These are phyloP conservation scores for Prosopocoilus inquinatus DNA, from an alignment of 2,888 invertebrate genomes.

Conservation along the genomic window DNA sequence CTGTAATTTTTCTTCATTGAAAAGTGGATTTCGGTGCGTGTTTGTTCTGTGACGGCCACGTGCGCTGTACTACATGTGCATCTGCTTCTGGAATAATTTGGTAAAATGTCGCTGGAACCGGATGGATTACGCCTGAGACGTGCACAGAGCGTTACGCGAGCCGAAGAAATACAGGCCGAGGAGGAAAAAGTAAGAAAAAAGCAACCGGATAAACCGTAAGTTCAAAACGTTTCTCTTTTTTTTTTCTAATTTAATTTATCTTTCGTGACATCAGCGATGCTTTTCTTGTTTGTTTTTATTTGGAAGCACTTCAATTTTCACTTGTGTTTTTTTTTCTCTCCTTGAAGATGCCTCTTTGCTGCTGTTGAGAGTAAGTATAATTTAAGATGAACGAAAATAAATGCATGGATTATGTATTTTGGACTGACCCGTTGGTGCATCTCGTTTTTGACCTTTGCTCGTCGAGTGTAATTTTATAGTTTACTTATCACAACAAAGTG, in stretches of 20 bases:
- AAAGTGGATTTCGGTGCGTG: too few relatives aligned
- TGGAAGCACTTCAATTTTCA: background rate
- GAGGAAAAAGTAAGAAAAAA: conserved; percentile 75
- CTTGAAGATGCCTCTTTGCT: background rate
- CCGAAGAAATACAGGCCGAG: conserved; percentile 81
- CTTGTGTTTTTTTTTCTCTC: background rate
- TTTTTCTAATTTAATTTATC: conserved; percentile 13
- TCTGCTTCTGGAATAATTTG: background rate
- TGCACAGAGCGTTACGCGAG: conserved; percentile 82
- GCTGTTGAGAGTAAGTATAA: background rate
- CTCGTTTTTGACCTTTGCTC: too few relatives aligned
- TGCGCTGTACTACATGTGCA: too few relatives aligned
- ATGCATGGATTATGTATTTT: too few relatives aligned
- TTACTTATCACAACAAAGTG: too few relatives aligned
- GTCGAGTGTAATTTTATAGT: too few relatives aligned
- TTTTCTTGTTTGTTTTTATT: background rate
- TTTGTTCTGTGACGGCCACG: too few relatives aligned
- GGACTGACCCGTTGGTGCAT: too few relatives aligned
- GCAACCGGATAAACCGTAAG: conserved; percentile 88
- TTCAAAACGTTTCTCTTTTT: conserved; percentile 26
- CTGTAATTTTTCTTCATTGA: background rate
- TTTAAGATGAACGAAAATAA: too few relatives aligned
- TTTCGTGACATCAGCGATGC: background rate
- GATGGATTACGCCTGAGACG: conserved; percentile 63
- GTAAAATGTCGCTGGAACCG: conserved; percentile 45